Conservation (phyloP, 2,888 invertebrate genomes). For the Willowsia nigromaculata region DNA sequence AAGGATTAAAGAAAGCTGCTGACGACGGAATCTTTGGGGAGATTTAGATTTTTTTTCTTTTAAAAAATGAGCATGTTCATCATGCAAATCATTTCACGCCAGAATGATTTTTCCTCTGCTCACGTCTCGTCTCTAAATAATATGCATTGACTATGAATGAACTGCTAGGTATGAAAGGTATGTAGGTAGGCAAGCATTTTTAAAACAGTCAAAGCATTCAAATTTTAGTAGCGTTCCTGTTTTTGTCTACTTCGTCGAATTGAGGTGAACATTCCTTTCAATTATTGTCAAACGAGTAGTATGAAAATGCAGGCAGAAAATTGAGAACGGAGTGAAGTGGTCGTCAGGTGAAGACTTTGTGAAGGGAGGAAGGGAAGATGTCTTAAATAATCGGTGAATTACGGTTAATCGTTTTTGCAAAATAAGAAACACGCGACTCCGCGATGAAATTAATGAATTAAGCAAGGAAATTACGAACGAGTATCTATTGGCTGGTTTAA, state of each 20-base stretch:
- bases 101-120: not conserved
- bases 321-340: not conserved
- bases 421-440: slow-evolving; percentile 27
- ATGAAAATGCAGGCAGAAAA: not conserved
- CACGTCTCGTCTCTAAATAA: not conserved
- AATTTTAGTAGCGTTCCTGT: not conserved
- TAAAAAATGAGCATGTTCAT: not conserved
- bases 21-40: not conserved
- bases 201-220: not conserved
- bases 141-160: not conserved
- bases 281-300: not conserved
- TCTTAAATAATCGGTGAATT: not conserved
- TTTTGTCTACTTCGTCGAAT: not conserved
- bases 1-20: not conserved
- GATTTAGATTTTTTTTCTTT: not conserved
- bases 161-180: not conserved
- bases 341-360: not conserved
- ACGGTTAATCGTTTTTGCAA: slow-evolving; percentile 53
- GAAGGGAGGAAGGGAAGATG: not conserved
- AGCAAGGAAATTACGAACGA: too few species aligned
- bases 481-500: too few species aligned
- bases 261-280: not conserved
- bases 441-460: too few species aligned
- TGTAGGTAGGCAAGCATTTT: not conserved
- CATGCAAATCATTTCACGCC: slow-evolving; percentile 47